phyloP scores from a whole-genome alignment of 2,888 invertebrate species.

The Drosophila kuntzei region DNA sequence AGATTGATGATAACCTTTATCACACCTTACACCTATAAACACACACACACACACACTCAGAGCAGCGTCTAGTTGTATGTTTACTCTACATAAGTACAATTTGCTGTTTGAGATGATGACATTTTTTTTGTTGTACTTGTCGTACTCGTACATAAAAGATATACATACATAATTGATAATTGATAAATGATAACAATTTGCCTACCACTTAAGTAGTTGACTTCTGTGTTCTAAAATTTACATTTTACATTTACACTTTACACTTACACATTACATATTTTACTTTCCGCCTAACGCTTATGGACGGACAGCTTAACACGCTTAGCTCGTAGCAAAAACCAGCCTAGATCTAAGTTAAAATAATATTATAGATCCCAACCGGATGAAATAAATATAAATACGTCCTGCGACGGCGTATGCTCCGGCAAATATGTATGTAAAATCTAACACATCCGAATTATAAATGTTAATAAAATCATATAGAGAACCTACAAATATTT shows the following conservation, averaged over 20 bases:
- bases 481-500: constrained; percentile 45
- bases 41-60: background rate
- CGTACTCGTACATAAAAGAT: constrained; percentile 8
- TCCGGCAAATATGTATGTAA: constrained; percentile 66
- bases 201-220: constrained; percentile 57
- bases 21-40: constrained; percentile 8
- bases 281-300: constrained; percentile 61
- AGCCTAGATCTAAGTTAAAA: constrained; percentile 61
- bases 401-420: constrained; percentile 39
- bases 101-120: constrained; percentile 39
- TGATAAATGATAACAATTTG: constrained; percentile 32
- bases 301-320: constrained; percentile 63
- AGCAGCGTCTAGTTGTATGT: constrained; percentile 12
- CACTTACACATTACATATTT: constrained; percentile 22
- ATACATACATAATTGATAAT: constrained; percentile 6
- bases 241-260: constrained; percentile 31
- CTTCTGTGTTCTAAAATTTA: constrained; percentile 64
- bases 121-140: constrained; percentile 43
- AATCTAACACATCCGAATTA: constrained; percentile 74
- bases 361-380: constrained; percentile 28
- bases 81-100: constrained; percentile 44
- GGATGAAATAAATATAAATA: constrained; percentile 19
- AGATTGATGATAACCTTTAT: constrained; percentile 10
- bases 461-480: constrained; percentile 75
- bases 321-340: constrained; percentile 67